Evolutionary conservation across 2,888 invertebrate genomes (phyloP).

Genomic region (Ophion costatus): DNA sequence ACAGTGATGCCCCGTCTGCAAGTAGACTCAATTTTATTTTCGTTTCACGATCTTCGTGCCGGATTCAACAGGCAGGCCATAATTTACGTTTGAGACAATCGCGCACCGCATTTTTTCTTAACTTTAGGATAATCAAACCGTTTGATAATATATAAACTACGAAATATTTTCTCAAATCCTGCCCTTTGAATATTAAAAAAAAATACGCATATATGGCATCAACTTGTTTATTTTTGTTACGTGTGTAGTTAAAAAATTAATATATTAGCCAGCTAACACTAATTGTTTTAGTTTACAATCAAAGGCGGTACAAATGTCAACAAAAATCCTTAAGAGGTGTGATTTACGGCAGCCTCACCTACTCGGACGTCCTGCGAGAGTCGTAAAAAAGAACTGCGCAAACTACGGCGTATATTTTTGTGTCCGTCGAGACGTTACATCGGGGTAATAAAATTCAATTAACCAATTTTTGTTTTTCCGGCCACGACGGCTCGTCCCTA

Average conservation of each 20-base stretch:
- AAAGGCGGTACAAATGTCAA: not conserved
- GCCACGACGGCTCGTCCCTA: conserved; percentile 8
- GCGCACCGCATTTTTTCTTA: too few species aligned
- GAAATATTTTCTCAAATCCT: too few species aligned
- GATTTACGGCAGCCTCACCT: not conserved
- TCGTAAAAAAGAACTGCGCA: conserved; percentile 3
- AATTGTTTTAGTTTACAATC: not conserved
- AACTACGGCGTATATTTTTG: not conserved
- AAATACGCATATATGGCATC: not conserved
- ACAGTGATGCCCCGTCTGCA: too few species aligned
- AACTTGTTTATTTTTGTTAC: not conserved
- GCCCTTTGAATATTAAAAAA: not conserved
- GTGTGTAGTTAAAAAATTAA: not conserved
- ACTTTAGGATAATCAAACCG: too few species aligned
- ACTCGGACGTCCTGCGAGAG: conserved; percentile 4
- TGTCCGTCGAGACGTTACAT: conserved; percentile 60
- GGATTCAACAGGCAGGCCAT: too few species aligned
- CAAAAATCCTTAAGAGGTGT: not conserved
- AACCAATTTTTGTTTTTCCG: conserved; percentile 46
- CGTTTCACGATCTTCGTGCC: too few species aligned
- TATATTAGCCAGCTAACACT: not conserved
- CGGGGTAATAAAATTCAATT: conserved; percentile 72
- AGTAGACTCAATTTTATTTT: too few species aligned
- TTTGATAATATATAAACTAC: too few species aligned
- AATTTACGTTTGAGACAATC: too few species aligned